Percentiles rank a stretch among this genome's conserved stretches.
Evolutionary conservation across 2,888 invertebrate species (phyloP).

Genomic region (Andrena trimmerana): DNA sequence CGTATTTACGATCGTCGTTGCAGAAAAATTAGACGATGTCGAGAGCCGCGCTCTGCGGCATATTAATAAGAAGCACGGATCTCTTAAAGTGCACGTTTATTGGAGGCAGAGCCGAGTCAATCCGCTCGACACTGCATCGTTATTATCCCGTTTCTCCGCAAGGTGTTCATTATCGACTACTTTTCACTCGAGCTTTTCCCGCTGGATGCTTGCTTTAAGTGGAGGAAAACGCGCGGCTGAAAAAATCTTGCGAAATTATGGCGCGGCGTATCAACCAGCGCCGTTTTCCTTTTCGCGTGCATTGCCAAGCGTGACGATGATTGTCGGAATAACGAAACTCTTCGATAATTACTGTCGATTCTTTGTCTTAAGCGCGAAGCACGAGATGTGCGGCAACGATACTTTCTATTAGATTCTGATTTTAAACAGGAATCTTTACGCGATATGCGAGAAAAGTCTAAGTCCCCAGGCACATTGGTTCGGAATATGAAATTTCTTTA

Average conservation of each 20-base stretch:
- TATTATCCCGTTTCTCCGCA: conserved; percentile 28
- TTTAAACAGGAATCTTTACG: not conserved
- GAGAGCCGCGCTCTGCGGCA: not conserved
- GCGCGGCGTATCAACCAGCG: not conserved
- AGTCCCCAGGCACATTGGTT: no score
- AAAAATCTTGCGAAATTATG: conserved; percentile 12
- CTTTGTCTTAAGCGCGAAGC: not conserved
- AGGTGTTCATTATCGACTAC: conserved; percentile 30
- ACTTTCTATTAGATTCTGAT: conserved; percentile 2
- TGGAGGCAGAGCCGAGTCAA: conserved; percentile 13
- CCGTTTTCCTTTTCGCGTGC: conserved; percentile 1
- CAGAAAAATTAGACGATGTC: conserved; percentile 1
- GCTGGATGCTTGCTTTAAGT: not conserved
- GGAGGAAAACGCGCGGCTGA: not conserved
- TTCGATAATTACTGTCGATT: not conserved
- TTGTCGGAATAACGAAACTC: not conserved
- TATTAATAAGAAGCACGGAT: conserved; percentile 19
- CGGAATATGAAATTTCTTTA: no score
- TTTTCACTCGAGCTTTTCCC: conserved; percentile 36
- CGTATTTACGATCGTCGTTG: conserved; percentile 5
- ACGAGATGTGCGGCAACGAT: not conserved
- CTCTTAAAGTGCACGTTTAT: conserved; percentile 45
- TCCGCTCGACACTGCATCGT: not conserved
- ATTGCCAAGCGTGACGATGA: not conserved
- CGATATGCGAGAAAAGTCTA: no score